Evolutionary conservation across 2,888 invertebrate species (phyloP).

Genomic region (Mechanitis messenoides): DNA sequence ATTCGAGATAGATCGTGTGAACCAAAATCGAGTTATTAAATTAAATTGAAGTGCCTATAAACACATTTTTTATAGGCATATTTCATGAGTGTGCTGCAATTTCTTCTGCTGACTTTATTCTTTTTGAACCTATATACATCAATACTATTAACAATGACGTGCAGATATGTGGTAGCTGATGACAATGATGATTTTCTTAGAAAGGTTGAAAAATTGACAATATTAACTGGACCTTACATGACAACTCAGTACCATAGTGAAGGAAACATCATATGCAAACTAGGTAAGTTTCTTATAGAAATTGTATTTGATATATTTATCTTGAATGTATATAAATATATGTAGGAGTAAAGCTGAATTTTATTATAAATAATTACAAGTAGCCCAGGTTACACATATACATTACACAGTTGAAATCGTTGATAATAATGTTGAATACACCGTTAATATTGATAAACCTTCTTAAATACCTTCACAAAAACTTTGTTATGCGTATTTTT

Average conservation of each 20-base stretch:
- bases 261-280: constrained; percentile 62
- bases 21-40: too few species aligned
- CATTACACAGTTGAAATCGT: too few species aligned
- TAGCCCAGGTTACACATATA: too few species aligned
- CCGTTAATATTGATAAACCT: too few species aligned
- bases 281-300: constrained; percentile 38
- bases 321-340: too few species aligned
- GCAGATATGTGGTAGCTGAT: constrained; percentile 52
- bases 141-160: constrained; percentile 59
- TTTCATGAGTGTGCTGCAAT: constrained; percentile 68
- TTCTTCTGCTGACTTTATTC: constrained; percentile 63
- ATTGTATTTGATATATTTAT: too few species aligned
- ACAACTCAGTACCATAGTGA: constrained; percentile 43
- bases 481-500: too few species aligned
- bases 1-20: too few species aligned
- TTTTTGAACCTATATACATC: constrained; percentile 67
- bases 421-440: too few species aligned
- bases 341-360: too few species aligned
- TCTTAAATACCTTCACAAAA: too few species aligned
- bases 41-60: not conserved
- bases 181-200: constrained; percentile 43
- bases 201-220: constrained; percentile 39
- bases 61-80: constrained; percentile 57
- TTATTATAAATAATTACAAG: too few species aligned
- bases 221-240: constrained; percentile 42